Base-by-base conservation (phyloP, 2,797 vertebrate species). In the Fundulus diaphanus region DNA sequence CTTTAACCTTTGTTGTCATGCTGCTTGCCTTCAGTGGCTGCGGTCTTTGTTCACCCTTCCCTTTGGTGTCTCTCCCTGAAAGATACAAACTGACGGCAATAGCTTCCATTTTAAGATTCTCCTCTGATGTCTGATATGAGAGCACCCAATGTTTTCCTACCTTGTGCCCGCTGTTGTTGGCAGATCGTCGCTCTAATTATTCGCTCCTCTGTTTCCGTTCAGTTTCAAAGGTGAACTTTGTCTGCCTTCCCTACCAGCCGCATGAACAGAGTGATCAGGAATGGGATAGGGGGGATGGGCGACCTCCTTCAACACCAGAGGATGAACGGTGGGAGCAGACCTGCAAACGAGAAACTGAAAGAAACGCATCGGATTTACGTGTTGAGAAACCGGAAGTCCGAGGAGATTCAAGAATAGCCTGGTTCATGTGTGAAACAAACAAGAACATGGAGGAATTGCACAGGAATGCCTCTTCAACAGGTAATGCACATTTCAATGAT, bases 341-440 rank as follows among this genome's bases (percentile, higher is more conserved):
- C 20, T 93, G 92, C 65, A 18, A 16, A 22, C 51, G 29, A 37
- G 49, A 66, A 13, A 29, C 35, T 63, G 54, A 78, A 37, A 74
- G 68, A 40, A 76, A 76, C 42, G 3, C 22, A 9, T 79, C 76
- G 7, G 80, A 72, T 54, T n/a, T 51, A 1, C 61, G 8, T 8
- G n/a, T 71, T 31, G 71, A 71, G 27, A 63, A 56, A 7, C 18
- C 67, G 46, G 52, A 11, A 16, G 46, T 16, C 2, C 1, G 8
- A 5, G 48, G 52, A 5, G 73, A 80, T 35, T 51, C 67, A 31
- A 72, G 74, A 24, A 20, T 20, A 5, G 80, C 49, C 51, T 94
- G 90, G 92, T 94, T 93, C 76, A 59, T 90, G 72, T 96, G 95
- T 69, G 59, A 91, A 65, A 82, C 90, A 11, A 81, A 93, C 13